phyloP scores from a whole-genome alignment of 1,140 invertebrate genomes.

The Acyrthosiphon pisum region DNA sequence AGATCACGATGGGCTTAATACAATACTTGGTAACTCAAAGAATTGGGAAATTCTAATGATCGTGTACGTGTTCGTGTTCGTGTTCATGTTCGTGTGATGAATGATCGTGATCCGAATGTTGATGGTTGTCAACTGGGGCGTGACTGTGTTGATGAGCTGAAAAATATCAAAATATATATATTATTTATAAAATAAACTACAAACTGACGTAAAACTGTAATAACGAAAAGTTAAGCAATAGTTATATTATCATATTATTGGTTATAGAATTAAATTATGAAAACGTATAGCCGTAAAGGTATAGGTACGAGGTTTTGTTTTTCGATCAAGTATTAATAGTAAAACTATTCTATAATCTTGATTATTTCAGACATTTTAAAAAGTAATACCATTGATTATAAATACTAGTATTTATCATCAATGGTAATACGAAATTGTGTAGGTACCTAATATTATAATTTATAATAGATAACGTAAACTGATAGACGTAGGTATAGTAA shows the following conservation, averaged over 20 bases:
- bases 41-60: constrained; percentile 34
- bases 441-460: no score
- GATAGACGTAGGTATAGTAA: no score
- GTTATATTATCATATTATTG: background rate
- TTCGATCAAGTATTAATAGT: background rate
- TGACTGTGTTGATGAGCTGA: constrained; percentile 45
- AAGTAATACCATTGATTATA: background rate
- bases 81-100: constrained; percentile 19
- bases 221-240: background rate
- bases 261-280: background rate
- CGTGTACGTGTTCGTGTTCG: constrained; percentile 5
- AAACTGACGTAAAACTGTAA: background rate
- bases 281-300: background rate
- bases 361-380: background rate
- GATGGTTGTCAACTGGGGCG: background rate
- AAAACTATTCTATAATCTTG: background rate
- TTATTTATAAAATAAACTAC: background rate
- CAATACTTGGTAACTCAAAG: constrained; percentile 38
- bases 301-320: background rate
- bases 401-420: no score
- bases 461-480: no score
- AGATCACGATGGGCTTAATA: constrained; percentile 20
- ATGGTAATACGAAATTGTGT: background rate
- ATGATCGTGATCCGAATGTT: constrained; percentile 43
- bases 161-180: background rate